Conservation (phyloP, 2,888 invertebrate species). For the Nineta flava region DNA sequence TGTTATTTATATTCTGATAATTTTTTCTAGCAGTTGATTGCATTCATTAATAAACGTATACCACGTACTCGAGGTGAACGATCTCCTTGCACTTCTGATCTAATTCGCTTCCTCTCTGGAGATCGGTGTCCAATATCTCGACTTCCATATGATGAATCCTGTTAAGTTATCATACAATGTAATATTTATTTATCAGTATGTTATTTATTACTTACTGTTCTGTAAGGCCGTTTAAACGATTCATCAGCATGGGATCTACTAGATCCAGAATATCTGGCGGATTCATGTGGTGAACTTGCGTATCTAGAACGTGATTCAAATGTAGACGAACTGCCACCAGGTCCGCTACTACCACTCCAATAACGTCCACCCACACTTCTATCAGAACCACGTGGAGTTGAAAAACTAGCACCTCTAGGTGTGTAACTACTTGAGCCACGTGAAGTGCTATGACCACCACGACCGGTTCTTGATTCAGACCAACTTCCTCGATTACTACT, state of each 20-base stretch:
- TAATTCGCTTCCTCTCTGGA: slow-evolving; percentile 45
- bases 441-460: slow-evolving; percentile 12
- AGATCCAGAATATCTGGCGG: slow-evolving; percentile 2
- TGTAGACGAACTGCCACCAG: slow-evolving; percentile 12
- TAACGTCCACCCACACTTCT: slow-evolving; percentile 1
- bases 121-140: slow-evolving; percentile 40
- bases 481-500: slow-evolving; percentile 17
- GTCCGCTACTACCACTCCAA: slow-evolving; percentile 3
- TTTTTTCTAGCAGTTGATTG: too few relatives aligned
- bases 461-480: slow-evolving; percentile 13
- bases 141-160: slow-evolving; percentile 33
- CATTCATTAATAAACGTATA: too few relatives aligned
- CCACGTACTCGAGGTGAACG: slow-evolving; percentile 7
- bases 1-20: too few relatives aligned
- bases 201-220: slow-evolving; percentile 3
- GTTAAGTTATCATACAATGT: slow-evolving; percentile 5
- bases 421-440: not conserved
- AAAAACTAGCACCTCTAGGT: slow-evolving; percentile 1
- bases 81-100: slow-evolving; percentile 34
- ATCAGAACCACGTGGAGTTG: not conserved
- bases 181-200: too few relatives aligned
- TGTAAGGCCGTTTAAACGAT: slow-evolving; percentile 4
- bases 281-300: slow-evolving; percentile 8
- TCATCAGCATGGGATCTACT: slow-evolving; percentile 2
- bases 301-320: slow-evolving; percentile 21